Conservation (phyloP, 1,140 invertebrate species). For the Vollenhovia emeryi region DNA sequence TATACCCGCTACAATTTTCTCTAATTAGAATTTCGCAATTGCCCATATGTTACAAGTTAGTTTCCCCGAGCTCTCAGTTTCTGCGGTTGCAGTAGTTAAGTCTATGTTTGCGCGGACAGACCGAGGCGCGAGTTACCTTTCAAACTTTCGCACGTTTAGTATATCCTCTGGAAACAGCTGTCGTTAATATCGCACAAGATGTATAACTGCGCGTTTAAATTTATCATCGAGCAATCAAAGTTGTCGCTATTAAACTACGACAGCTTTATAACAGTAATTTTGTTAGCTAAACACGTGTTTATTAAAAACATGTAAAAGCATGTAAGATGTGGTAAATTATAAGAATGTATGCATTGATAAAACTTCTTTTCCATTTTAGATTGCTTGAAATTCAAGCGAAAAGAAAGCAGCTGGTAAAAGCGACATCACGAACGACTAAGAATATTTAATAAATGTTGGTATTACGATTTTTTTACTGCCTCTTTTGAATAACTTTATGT, state of each 20-base stretch:
- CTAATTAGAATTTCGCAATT: neutral
- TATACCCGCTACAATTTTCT: neutral
- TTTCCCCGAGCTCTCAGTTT: neutral
- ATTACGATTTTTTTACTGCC: neutral
- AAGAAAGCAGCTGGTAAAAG: neutral
- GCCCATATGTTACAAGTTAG: neutral
- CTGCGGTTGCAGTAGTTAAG: neutral
- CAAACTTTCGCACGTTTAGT: neutral
- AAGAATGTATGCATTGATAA: neutral
- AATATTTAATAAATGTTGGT: neutral
- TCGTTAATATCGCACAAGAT: neutral
- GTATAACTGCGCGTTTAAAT: conserved; percentile 4
- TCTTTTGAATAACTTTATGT: neutral
- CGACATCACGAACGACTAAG: neutral
- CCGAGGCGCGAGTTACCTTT: neutral
- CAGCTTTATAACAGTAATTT: neutral
- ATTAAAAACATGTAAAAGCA: conserved; percentile 5
- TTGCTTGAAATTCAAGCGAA: neutral
- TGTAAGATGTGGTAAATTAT: neutral
- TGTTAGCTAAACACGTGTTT: neutral
- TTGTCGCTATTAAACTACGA: neutral
- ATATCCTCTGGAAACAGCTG: neutral
- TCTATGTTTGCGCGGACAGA: neutral
- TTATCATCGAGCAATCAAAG: neutral
- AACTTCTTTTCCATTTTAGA: neutral